phyloP scores from a whole-genome alignment of 2,797 vertebrate genomes.

The Myotis myotis region DNA sequence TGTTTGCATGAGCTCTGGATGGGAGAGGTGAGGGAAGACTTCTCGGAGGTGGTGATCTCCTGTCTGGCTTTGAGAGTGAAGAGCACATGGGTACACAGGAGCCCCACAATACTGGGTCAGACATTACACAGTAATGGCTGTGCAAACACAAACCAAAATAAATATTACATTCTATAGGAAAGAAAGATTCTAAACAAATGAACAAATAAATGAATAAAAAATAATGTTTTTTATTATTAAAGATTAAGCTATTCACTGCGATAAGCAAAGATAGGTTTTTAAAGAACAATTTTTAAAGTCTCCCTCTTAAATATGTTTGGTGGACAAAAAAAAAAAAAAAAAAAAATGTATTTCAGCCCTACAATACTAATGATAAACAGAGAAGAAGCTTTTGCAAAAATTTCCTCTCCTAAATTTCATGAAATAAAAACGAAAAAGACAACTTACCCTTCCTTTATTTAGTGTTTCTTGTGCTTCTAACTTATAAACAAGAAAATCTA shows the following conservation, averaged over 20 bases:
- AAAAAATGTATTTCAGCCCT: neutral
- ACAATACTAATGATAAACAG: neutral
- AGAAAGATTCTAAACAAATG: neutral
- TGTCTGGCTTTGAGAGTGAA: neutral
- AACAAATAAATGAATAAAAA: neutral
- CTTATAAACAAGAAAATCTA: conserved; percentile 98
- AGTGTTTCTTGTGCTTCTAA: conserved; percentile 96
- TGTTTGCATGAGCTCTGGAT: neutral
- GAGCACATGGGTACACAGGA: no score
- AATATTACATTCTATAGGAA: neutral
- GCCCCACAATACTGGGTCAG: neutral
- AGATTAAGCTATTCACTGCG: neutral
- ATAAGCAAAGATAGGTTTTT: neutral
- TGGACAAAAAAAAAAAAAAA: neutral
- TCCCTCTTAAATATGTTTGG: neutral
- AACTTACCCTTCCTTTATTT: conserved; percentile 97
- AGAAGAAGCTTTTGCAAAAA: neutral
- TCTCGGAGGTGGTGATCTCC: neutral
- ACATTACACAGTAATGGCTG: neutral
- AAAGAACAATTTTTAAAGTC: neutral
- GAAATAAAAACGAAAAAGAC: neutral
- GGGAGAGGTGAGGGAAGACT: neutral
- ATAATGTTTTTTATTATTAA: neutral
- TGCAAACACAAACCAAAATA: neutral
- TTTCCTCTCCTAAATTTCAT: neutral